Base-by-base conservation (phyloP, 2,797 vertebrate genomes). In the Mergus octosetaceus region DNA sequence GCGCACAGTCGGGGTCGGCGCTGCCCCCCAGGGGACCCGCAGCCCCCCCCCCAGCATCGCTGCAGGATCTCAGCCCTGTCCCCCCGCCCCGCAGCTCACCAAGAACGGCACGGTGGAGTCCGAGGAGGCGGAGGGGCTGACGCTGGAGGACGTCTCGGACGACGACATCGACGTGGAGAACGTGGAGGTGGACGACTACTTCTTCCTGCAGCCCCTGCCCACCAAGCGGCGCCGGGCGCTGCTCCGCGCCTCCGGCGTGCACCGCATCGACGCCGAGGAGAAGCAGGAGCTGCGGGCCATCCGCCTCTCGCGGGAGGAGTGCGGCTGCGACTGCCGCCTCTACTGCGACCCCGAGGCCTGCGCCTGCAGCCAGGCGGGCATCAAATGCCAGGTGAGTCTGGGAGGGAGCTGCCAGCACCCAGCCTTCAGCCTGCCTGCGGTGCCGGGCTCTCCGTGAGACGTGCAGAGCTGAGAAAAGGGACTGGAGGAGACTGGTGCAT, bases 261-360 rank as follows among this genome's bases (percentile, higher is more conserved):
- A 98, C 85, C 98, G 99, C 94, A 99, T 99, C 1, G 99, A 99
- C 6, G 99, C 99, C 0, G 98, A 99, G 38, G 99, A 99, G 97
- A 99, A 99, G 82, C 98, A 98, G 2, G 99, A 99, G 95, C 98
- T 99, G 27, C 96, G 99, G 17, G 97, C 99, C 95, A 99, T 99
- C 97, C 98, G 99, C n/a, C 98, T 99, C 6, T 99, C 99, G 1
- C 98, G 99, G 28, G 99, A 99, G 96, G 99, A 99, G 74, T 99
- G 99, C 22, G 99, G 99, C 78, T 99, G 99, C 47, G 98, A 99
- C 97, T 99, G 99, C 95, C 99, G 99, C 56, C 97, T 99, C 56
- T 99, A 99, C 96, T 99, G 99, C 82, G 99, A 99, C 96, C 99
- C 99, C 2, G 98, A 99, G 61, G 98, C 98, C 47, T 99, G 99